Evolutionary conservation across 1,140 invertebrate species (phyloP), one percentile per base, ranked within the genome.

Genomic region (Notospermus geniculatus): DNA sequence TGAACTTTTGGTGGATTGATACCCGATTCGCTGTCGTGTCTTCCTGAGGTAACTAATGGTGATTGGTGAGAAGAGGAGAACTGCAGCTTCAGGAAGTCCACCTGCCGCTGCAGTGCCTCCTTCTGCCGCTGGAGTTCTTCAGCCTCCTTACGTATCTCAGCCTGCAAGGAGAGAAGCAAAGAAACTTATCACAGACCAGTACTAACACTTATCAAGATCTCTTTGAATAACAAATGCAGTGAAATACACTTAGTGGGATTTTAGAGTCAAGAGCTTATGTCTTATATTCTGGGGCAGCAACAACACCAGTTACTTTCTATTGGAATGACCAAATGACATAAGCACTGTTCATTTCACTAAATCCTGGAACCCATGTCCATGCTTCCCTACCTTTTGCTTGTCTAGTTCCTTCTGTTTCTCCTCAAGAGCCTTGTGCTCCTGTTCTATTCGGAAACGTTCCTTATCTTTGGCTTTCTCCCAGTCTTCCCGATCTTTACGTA

Each of bases 81-180:
- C 28, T 62, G 52, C 50, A 57, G 29, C 50, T 66, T 36, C 41
- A 62, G 66, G 22, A 64, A 57, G 46, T 64, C 58, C 22, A 56
- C 57, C 57, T 67, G 57, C 5, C 53, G 41, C 36, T 88, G 87
- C 0, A 93, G 81, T 28, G 88, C 84, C 71, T 94, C 91, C 71
- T 93, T 84, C 74, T 91, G 87, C 30, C 91, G 80, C 77, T 92
- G 94, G 15, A 95, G 81, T 64, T 92, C 88, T 71, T 95, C 92
- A 11, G 92, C 45, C 41, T 65, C 32, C 2, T 30, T 23, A 23
- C 50, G 52, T 28, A 66, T 22, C 32, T 66, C 65, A 19, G 36
- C 50, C 62, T 62, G 32, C 19, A 52, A 43, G 11, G 27, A 41
- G 61, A 57, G 2, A 57, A 58, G 25, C 2, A n/a, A n/a, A n/a